phyloP scores from a whole-genome alignment of 2,888 invertebrate species.

The Ypsolopha sequella region DNA sequence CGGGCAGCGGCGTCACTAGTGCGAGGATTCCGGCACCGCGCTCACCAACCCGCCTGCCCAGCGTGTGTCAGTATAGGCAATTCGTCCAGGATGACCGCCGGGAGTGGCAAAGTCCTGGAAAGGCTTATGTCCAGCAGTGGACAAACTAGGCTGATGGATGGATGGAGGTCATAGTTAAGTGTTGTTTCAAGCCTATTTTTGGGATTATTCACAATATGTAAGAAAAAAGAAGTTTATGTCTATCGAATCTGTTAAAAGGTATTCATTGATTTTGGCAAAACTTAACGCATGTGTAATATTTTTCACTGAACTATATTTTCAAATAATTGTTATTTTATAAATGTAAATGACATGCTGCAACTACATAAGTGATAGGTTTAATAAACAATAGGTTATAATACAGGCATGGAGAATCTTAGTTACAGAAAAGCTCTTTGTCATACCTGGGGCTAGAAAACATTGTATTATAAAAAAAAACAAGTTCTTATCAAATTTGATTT shows the following conservation, averaged over 20 bases:
- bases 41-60: too few relatives aligned
- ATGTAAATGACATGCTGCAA: conserved; percentile 5
- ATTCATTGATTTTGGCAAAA: conserved; percentile 21
- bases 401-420: conserved; percentile 38
- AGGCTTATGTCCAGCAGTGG: too few relatives aligned
- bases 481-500: too few relatives aligned
- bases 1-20: too few relatives aligned
- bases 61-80: too few relatives aligned
- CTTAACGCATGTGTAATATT: conserved; percentile 26
- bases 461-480: conserved; percentile 59
- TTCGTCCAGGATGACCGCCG: too few relatives aligned
- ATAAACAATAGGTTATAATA: conserved; percentile 28
- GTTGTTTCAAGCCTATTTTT: conserved; percentile 32
- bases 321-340: conserved; percentile 46
- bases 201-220: conserved; percentile 29
- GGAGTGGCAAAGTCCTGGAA: too few relatives aligned
- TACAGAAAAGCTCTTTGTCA: conserved; percentile 47
- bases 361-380: too few relatives aligned
- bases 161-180: conserved; percentile 42
- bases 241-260: background rate
- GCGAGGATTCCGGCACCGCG: too few relatives aligned
- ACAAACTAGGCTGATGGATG: too few relatives aligned
- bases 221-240: conserved; percentile 26
- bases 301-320: conserved; percentile 40
- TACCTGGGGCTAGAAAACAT: conserved; percentile 41